Base-by-base conservation (phyloP, 2,113 vertebrate species). In the Synchiropus splendidus region DNA sequence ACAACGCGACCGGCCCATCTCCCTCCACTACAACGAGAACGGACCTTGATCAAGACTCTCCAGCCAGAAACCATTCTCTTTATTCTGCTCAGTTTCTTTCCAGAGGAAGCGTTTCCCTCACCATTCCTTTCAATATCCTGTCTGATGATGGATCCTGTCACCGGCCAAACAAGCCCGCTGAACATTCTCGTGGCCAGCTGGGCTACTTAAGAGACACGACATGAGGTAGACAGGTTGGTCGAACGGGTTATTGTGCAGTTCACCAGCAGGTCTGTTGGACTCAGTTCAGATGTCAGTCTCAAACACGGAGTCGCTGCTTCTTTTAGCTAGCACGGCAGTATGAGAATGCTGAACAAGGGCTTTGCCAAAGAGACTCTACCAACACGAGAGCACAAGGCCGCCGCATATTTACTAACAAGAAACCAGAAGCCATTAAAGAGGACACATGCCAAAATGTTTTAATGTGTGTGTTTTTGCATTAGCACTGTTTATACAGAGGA, bases 11-110 rank as follows among this genome's bases (percentile, higher is more conserved):
- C 77, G 86, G 9, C 83, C 85, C 6, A 67, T 87, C 54, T 78
- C 85, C 37, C 76, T 87, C 47, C 85, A 86, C 67, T 87, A 87
- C 77, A 86, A 85, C 10, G 86, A 87, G 69, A 85, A 83, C 6
- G 86, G 86, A 39, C 86, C 84, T 42, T 87, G 81, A 2, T 2
- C 16, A 2, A 8, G 3, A 13, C 9, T 9, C 6, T 2, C 16
- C 16, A 14, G 15, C 13, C 12, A 10, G 14, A 16, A 11, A 9
- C 36, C 15, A 18, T 16, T n/a, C n/a, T n/a, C n/a, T n/a, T n/a
- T n/a, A n/a, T n/a, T n/a, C n/a, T n/a, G n/a, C n/a, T n/a, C 9
- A 39, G 3, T 18, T 10, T 18, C 15, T 44, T 54, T 48, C 43
- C 39, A 16, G 38, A 38, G 38, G 52, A 58, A 53, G 48, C 32